Conservation (phyloP, 2,888 invertebrate species). For the Dolomedes plantarius region DNA sequence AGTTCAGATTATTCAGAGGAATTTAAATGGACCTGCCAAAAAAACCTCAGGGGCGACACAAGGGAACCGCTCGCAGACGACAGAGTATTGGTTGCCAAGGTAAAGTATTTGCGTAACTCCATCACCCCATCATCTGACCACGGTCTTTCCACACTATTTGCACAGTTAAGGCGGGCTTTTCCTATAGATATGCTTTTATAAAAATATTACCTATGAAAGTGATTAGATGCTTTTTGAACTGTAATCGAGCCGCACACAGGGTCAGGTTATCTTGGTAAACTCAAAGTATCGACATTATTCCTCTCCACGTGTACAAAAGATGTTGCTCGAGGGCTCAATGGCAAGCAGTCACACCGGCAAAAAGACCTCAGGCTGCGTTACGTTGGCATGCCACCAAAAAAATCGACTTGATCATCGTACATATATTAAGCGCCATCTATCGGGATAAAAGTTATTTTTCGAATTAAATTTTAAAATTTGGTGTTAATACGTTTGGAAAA, state of each 20-base stretch:
- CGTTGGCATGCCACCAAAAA: constrained; percentile 7
- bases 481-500: too few species aligned
- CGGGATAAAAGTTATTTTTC: not conserved
- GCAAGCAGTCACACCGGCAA: constrained; percentile 1
- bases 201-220: not conserved
- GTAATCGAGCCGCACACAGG: not conserved
- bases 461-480: too few species aligned
- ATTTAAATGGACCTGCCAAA: not conserved
- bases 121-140: constrained; percentile 27
- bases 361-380: not conserved
- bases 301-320: constrained; percentile 5
- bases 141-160: not conserved
- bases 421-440: not conserved
- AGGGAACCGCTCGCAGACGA: constrained; percentile 4
- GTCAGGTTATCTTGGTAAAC: not conserved
- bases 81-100: constrained; percentile 5
- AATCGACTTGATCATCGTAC: not conserved
- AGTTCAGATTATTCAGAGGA: too few species aligned
- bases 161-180: not conserved
- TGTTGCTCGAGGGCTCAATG: not conserved
- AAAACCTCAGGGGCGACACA: not conserved
- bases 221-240: not conserved
- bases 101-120: constrained; percentile 2
- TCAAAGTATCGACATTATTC: not conserved
- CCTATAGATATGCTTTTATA: not conserved